Evolutionary conservation across 1,140 invertebrate species (phyloP), one percentile per base, ranked within the genome.

Genomic region (Euglossa dilemma): DNA sequence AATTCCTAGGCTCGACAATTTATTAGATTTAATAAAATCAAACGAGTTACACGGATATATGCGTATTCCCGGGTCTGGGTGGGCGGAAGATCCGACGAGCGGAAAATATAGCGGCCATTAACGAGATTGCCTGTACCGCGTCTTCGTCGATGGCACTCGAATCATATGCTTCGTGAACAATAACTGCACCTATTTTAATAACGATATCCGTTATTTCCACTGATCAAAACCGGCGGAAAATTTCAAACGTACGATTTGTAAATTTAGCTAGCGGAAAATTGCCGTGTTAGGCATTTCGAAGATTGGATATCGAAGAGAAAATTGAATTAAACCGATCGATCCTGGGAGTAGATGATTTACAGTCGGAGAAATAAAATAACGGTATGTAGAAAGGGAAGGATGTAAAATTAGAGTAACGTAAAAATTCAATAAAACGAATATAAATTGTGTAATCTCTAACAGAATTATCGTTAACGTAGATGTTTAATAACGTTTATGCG

Each of bases 11-110:
- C 45, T 69, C 66, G 70, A 63, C 84, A 91, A 92, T 93, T 92
- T 93, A 93, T 93, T 92, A 93, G 91, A 91, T 93, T 93, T 93
- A 92, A 92, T 92, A 92, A 91, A 93, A 92, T 85, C 87, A 89
- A 93, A 90, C 89, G 85, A 92, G 88, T 91, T 86, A 83, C 66
- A 56, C 81, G 89, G 91, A 92, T 89, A 89, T 93, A 91, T 92
- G 63, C 45, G 71, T 64, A 56, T 91, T 89, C 90, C 89, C 81
- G 70, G 82, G 63, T 47, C 36, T 83, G 80, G 66, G 73, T 69
- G 83, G 63, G 63, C 61, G 86, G 83, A 88, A 86, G 87, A 89
- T 88, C 85, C 85, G 86, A 82, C 85, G 77, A 91, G 85, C 88
- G 90, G 89, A 85, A 89, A 91, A 90, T 84, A 78, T 73, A 85